Evolutionary conservation across 2,888 invertebrate species (phyloP).

Genomic region (Ferrisia virgata): DNA sequence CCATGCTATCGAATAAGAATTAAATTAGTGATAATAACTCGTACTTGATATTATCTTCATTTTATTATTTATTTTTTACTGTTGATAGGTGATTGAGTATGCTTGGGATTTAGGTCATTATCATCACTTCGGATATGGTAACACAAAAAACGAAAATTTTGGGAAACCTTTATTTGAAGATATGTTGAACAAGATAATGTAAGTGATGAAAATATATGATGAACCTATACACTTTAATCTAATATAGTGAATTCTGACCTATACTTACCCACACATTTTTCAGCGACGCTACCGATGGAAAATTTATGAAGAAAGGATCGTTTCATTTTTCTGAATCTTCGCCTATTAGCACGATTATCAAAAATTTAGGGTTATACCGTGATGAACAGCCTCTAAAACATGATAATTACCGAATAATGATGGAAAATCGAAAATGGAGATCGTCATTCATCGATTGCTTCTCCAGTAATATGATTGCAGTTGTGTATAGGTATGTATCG

Average conservation of each 20-base stretch:
- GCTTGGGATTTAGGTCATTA: slow-evolving; percentile 72
- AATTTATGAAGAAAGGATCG: slow-evolving; percentile 53
- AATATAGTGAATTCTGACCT: not conserved
- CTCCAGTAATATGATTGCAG: not conserved
- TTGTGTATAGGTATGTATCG: not conserved
- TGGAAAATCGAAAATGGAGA: not conserved
- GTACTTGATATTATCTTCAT: not conserved
- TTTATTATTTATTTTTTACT: not conserved
- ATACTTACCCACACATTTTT: not conserved
- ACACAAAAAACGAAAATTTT: slow-evolving; percentile 62
- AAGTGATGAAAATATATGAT: slow-evolving; percentile 53
- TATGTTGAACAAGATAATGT: slow-evolving; percentile 67
- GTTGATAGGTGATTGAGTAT: slow-evolving; percentile 64
- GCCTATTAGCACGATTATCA: slow-evolving; percentile 56
- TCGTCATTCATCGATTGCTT: not conserved
- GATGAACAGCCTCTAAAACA: slow-evolving; percentile 63
- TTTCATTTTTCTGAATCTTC: slow-evolving; percentile 68
- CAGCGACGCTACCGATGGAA: not conserved
- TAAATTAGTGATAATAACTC: not conserved
- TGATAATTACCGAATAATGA: slow-evolving; percentile 58
- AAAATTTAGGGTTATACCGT: slow-evolving; percentile 60
- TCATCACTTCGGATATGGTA: slow-evolving; percentile 72
- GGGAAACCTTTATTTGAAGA: slow-evolving; percentile 73
- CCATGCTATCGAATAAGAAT: not conserved
- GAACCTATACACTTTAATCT: too few relatives aligned